Base-by-base conservation (phyloP, 2,888 invertebrate genomes). In the Actias luna region DNA sequence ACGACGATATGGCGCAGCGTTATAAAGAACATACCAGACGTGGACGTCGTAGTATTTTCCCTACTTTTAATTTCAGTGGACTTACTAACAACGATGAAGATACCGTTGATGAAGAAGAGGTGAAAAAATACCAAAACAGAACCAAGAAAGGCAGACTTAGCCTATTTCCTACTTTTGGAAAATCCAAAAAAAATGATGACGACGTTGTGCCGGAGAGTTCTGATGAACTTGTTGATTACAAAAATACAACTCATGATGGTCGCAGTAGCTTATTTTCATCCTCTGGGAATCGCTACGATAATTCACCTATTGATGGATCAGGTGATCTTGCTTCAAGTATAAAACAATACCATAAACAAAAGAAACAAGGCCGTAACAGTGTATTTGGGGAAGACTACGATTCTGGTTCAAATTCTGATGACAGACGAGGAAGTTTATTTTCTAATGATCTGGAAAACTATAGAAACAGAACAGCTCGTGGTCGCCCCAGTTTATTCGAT, bases 401-500 rank as follows among this genome's bases (percentile, higher is more conserved):
- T 46, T 83, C 81, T 55, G 77, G 70, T 68, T 76, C 77, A 22
- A 69, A 76, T 29, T 78, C 78, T 7, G 75, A 78, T 65, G 68
- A 70, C 58, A 75, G 79, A 12, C 71, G 80, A 55, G 71, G 70
- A 10, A 84, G 80, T 62, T 67, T 77, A 35, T 80, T 83, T 35
- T 78, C 82, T 50, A 82, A 70, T 68, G 90, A 91, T 55, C 75
- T 92, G 67, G 88, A 90, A 64, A 83, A 78, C 64, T 91, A 91
- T 63, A 86, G 78, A 70, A 89, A 88, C 58, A 87, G 68, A 74
- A 90, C 87, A n/a, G 84, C 77, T 70, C 81, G 83, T 64, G 92
- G 93, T 50, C 85, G 92, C 35, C 84, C 82, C 14, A 93, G 91
- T 70, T 76, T 92, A 57, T 94, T 92, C 64, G 91, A 92, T 64